phyloP scores from a whole-genome alignment of 1,140 invertebrate species.

The Hyles vespertilio region DNA sequence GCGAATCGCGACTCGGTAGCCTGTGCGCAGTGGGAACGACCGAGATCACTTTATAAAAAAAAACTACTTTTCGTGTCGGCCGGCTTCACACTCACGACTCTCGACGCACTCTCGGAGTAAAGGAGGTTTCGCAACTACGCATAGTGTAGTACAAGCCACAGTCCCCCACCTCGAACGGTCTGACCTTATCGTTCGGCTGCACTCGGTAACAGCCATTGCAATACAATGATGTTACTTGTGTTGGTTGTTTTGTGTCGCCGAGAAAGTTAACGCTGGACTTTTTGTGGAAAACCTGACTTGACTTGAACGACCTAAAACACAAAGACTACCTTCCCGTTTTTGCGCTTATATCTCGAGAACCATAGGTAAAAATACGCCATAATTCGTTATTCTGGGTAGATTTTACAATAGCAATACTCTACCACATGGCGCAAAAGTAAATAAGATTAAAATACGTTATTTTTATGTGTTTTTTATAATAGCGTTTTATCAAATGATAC shows the following conservation, averaged over 20 bases:
- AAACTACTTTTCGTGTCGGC: constrained; percentile 31
- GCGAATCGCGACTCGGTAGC: constrained; percentile 20
- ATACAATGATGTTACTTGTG: constrained; percentile 29
- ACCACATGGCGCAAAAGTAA: no score
- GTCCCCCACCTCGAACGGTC: constrained; percentile 51
- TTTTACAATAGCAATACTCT: no score
- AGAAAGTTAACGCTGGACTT: neutral
- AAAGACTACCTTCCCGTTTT: no score
- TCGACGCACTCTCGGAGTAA: constrained; percentile 6
- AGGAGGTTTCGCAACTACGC: constrained; percentile 41
- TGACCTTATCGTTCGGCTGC: constrained; percentile 69
- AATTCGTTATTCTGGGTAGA: no score
- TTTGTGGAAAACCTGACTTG: neutral
- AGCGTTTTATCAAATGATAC: no score
- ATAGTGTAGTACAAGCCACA: constrained; percentile 32
- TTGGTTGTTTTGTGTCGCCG: constrained; percentile 15
- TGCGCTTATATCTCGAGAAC: no score
- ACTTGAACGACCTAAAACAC: neutral
- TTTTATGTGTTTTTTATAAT: no score
- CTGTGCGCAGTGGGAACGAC: constrained; percentile 45
- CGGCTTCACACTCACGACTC: no score
- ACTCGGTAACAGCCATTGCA: constrained; percentile 52
- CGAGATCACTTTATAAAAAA: constrained; percentile 42
- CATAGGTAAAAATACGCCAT: no score
- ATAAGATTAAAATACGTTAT: no score